Conservation (phyloP, 2,797 vertebrate species). For the Paedocypris micromegethes region DNA sequence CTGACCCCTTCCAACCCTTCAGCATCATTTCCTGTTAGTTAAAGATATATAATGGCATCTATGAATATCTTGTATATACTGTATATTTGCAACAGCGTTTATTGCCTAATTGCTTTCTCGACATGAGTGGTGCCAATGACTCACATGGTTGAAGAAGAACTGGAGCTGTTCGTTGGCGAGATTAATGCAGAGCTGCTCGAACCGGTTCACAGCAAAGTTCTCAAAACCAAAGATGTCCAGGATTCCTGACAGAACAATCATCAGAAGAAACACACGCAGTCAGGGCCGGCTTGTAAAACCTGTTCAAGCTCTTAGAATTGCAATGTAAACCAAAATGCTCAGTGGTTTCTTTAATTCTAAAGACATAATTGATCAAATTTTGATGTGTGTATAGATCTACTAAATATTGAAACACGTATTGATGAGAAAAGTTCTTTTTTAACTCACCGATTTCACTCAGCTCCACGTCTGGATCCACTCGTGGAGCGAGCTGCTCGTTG, state of each 20-base stretch:
- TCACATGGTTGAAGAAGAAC: slow-evolving; percentile 73
- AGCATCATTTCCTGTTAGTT: too few species aligned
- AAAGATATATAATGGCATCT: too few species aligned
- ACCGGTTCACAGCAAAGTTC: slow-evolving; percentile 71
- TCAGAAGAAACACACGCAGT: background rate
- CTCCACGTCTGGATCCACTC: slow-evolving; percentile 53
- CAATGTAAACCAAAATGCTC: too few species aligned
- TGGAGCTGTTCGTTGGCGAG: slow-evolving; percentile 74
- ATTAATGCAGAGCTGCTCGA: slow-evolving; percentile 75
- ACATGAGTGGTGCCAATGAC: slow-evolving; percentile 29
- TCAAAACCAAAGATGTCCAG: slow-evolving; percentile 77
- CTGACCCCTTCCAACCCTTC: too few species aligned
- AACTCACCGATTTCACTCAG: slow-evolving; percentile 66
- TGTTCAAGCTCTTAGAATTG: too few species aligned
- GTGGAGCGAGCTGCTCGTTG: slow-evolving; percentile 65
- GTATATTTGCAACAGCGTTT: too few species aligned
- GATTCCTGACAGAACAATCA: slow-evolving; percentile 57
- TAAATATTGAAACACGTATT: background rate
- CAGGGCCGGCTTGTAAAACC: too few species aligned
- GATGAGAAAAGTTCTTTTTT: background rate
- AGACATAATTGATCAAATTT: background rate
- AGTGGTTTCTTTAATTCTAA: background rate
- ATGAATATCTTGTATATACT: too few species aligned
- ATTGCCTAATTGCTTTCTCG: too few species aligned
- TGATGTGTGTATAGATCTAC: background rate